Conservation (phyloP, 2,797 vertebrate genomes). For the Allobates femoralis region DNA sequence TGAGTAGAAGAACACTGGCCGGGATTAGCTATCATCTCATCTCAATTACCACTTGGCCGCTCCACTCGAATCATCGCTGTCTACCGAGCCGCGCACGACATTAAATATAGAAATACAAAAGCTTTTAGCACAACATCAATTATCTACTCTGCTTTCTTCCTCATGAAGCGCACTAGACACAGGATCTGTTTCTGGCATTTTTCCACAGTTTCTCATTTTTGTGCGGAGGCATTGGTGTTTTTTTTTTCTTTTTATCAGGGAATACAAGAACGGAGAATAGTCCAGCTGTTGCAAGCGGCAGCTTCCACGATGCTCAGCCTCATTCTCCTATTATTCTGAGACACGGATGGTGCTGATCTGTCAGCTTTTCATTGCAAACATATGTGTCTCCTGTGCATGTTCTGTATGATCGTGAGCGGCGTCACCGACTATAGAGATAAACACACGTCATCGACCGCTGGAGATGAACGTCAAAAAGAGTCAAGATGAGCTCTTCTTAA, state of each 20-base stretch:
- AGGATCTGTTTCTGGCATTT: slow-evolving; percentile 9
- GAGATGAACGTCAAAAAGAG: neutral
- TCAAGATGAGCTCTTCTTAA: neutral
- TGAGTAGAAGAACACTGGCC: slow-evolving; percentile 28
- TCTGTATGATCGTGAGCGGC: neutral
- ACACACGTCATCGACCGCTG: too few species aligned
- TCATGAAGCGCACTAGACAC: neutral
- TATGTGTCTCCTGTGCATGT: neutral
- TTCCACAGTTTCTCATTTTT: neutral
- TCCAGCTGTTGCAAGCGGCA: slow-evolving; percentile 28
- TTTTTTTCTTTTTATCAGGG: slow-evolving; percentile 4
- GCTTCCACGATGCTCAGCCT: neutral
- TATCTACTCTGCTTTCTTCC: neutral
- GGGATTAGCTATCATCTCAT: slow-evolving; percentile 18
- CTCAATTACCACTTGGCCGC: slow-evolving; percentile 18
- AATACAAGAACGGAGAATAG: neutral
- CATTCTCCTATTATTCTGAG: neutral
- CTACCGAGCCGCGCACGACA: slow-evolving; percentile 2
- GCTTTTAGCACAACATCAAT: neutral
- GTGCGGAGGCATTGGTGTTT: neutral
- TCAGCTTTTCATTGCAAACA: slow-evolving; percentile 7
- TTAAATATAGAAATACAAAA: slow-evolving; percentile 29
- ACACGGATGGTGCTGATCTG: slow-evolving; percentile 10
- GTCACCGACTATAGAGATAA: neutral
- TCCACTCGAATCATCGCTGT: neutral